A percentile compares a stretch with the other conserved stretches of the same genome.
phyloP scores from a whole-genome alignment of 2,888 invertebrate species.

The Sinotaia quadrata region DNA sequence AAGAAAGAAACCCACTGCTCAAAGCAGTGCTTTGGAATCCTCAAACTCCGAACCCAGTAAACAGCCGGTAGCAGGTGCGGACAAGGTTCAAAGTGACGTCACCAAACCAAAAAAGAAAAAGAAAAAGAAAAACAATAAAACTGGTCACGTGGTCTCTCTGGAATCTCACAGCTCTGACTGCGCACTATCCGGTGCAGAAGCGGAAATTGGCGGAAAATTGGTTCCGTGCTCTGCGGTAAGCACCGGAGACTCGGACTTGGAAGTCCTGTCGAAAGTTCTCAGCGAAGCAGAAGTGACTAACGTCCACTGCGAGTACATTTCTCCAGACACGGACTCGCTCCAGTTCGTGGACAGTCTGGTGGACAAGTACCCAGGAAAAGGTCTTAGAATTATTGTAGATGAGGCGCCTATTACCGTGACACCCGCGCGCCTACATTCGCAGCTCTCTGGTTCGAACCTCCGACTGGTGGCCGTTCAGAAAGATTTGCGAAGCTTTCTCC shows the following conservation, averaged over 20 bases:
- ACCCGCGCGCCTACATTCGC: background rate
- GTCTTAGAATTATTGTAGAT: slow-evolving; percentile 11
- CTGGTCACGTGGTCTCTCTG: too few species aligned
- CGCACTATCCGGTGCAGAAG: too few species aligned
- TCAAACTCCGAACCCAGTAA: background rate
- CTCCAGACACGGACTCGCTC: background rate
- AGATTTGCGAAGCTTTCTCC: background rate
- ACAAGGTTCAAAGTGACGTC: background rate
- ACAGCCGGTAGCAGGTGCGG: background rate
- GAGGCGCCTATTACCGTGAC: slow-evolving; percentile 3
- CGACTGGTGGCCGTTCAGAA: background rate
- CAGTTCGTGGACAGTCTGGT: slow-evolving; percentile 12
- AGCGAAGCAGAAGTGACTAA: background rate
- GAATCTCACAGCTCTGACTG: too few species aligned
- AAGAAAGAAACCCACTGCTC: too few species aligned
- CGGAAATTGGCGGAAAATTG: too few species aligned
- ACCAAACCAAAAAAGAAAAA: background rate
- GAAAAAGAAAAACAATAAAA: too few species aligned
- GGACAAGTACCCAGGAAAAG: background rate
- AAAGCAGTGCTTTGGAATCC: too few species aligned
- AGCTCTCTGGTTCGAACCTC: background rate
- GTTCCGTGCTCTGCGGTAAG: too few species aligned
- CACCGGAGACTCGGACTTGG: too few species aligned
- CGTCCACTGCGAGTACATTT: background rate
- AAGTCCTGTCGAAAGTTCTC: background rate